Evolutionary conservation across 2,797 vertebrate genomes (phyloP).

Genomic region (Telmatherina bonti): DNA sequence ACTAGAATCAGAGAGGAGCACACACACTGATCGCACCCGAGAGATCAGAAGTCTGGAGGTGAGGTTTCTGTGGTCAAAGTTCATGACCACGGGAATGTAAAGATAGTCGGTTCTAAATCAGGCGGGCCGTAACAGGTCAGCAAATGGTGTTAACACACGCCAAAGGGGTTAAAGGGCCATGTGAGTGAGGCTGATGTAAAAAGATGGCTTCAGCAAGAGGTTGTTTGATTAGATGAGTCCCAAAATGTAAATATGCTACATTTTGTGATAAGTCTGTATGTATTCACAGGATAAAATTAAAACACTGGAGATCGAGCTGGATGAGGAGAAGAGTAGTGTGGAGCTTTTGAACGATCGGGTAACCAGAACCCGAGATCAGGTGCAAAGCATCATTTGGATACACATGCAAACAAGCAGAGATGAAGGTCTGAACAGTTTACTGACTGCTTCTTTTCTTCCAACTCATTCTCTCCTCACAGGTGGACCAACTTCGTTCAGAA

Average conservation of each 20-base stretch:
- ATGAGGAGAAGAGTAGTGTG: constrained; percentile 88
- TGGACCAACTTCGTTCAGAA: constrained; percentile 92
- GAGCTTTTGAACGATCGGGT: constrained; percentile 91
- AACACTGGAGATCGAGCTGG: constrained; percentile 89
- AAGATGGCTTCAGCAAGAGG: not conserved
- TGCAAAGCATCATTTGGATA: constrained; percentile 61
- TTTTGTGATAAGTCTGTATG: not conserved
- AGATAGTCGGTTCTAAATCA: constrained; percentile 1
- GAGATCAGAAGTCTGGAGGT: constrained; percentile 91
- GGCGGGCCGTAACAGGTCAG: not conserved
- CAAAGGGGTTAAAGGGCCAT: not conserved
- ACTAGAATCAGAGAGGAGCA: constrained; percentile 84
- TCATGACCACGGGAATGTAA: constrained; percentile 15
- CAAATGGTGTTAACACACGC: not conserved
- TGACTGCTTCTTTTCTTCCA: not conserved
- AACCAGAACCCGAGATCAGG: constrained; percentile 91
- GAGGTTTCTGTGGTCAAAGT: constrained; percentile 51
- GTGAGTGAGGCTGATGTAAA: not conserved
- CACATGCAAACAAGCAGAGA: constrained; percentile 44
- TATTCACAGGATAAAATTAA: constrained; percentile 89
- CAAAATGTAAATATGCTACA: not conserved
- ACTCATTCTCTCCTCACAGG: constrained; percentile 69
- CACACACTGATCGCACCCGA: constrained; percentile 87
- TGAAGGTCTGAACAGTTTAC: not conserved
- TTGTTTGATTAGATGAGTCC: not conserved